Conservation (phyloP, 2,797 vertebrate species). For the Sebastes vulpes region DNA sequence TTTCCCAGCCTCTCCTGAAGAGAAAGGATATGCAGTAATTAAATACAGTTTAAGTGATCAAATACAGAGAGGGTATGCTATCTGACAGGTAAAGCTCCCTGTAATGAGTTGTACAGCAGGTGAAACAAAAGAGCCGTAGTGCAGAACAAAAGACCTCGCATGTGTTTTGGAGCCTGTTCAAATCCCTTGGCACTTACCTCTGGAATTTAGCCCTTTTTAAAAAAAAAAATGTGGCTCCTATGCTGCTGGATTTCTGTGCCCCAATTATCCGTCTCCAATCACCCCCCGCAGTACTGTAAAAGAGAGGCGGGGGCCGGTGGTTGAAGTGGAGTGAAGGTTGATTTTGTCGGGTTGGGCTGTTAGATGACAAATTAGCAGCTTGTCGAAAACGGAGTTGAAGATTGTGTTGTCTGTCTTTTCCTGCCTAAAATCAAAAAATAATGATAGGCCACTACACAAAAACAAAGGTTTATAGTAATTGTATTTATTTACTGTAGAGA, state of each 20-base stretch:
- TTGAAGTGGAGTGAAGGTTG: conserved; percentile 17
- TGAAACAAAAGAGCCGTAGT: conserved; percentile 65
- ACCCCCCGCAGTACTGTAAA: conserved; percentile 48
- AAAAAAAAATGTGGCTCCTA: conserved; percentile 32
- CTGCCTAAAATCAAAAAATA: background rate
- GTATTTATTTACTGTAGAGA: background rate
- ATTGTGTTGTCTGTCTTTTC: background rate
- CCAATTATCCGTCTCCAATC: conserved; percentile 71
- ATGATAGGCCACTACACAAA: background rate
- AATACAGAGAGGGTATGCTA: conserved; percentile 44
- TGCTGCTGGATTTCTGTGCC: conserved; percentile 44
- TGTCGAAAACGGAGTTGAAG: background rate
- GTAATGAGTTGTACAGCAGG: conserved; percentile 69
- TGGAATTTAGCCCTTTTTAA: conserved; percentile 55
- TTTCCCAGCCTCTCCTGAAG: conserved; percentile 24
- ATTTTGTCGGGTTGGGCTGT: conserved; percentile 26
- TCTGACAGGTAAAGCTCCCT: conserved; percentile 71
- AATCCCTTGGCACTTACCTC: conserved; percentile 42
- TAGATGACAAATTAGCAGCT: conserved; percentile 40
- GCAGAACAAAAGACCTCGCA: conserved; percentile 62
- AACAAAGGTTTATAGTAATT: conserved; percentile 5
- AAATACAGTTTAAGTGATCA: conserved; percentile 60
- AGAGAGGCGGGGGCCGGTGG: conserved; percentile 24
- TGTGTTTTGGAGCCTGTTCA: conserved; percentile 69
- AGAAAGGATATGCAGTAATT: conserved; percentile 38